phyloP scores from a whole-genome alignment of 2,797 vertebrate species.

The Balearica regulorum region DNA sequence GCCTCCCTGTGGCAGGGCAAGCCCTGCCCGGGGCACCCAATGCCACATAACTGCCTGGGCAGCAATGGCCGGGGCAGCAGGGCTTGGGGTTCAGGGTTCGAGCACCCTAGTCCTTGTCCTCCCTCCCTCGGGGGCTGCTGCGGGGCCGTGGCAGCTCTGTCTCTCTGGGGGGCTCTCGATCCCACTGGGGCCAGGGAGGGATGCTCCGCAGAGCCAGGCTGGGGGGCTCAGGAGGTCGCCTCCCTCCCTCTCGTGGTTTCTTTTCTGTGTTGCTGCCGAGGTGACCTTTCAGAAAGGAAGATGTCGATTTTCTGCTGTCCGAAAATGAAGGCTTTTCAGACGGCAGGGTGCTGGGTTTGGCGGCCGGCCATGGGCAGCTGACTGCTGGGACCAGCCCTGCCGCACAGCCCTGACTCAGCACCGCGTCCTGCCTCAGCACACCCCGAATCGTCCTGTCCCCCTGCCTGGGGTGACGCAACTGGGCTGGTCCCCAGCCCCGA shows the following conservation, averaged over 20 bases:
- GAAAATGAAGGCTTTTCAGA: background rate
- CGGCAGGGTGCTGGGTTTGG: background rate
- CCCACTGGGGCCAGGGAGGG: fast-evolving
- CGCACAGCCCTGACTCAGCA: fast-evolving
- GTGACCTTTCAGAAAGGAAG: slow-evolving; percentile 35
- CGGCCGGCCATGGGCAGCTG: background rate
- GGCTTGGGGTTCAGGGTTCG: background rate
- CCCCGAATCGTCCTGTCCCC: fast-evolving
- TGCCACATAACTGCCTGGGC: background rate
- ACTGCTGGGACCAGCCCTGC: background rate
- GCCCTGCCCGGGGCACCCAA: fast-evolving
- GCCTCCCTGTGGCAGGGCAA: background rate
- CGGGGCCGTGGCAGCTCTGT: background rate
- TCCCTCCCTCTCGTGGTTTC: background rate
- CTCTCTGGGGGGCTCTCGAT: background rate
- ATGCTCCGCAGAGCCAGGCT: background rate
- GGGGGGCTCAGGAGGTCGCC: fast-evolving
- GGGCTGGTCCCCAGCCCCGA: background rate
- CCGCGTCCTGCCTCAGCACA: fast-evolving
- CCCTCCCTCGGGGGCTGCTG: fast-evolving
- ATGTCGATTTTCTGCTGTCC: background rate
- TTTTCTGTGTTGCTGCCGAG: background rate
- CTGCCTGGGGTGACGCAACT: fast-evolving
- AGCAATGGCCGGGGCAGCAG: fast-evolving
- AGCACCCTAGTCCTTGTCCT: background rate